Conservation (phyloP, 2,113 vertebrate species). For the Mesembrinibis cayennensis region DNA sequence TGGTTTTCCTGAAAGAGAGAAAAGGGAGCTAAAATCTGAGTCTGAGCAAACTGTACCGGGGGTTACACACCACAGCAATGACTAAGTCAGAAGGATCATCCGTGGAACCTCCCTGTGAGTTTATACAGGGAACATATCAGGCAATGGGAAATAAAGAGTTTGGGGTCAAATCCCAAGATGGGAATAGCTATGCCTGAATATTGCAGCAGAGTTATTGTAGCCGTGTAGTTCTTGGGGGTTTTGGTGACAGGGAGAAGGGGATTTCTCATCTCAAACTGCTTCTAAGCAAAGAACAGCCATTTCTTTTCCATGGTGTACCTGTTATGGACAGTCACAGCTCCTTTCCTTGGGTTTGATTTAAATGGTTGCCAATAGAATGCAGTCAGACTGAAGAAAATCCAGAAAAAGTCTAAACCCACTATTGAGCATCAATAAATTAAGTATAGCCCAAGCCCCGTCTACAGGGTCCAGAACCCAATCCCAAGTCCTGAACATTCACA, state of each 20-base stretch:
- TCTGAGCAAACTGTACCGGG: not conserved
- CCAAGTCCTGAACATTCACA: not conserved
- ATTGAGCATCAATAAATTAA: not conserved
- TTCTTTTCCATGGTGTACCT: not conserved
- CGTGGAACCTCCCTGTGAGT: rapidly evolving
- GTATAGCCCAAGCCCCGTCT: not conserved
- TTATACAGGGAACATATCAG: rapidly evolving
- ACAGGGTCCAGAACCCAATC: not conserved
- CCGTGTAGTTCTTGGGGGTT: not conserved
- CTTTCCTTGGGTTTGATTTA: not conserved
- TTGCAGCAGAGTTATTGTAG: not conserved
- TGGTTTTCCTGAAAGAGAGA: conserved; percentile 32
- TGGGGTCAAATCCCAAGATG: not conserved
- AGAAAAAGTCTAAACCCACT: not conserved
- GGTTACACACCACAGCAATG: not conserved
- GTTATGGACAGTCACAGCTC: not conserved
- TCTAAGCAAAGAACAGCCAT: not conserved
- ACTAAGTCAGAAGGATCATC: not conserved
- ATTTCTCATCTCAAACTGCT: not conserved
- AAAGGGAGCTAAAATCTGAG: not conserved
- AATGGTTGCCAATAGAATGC: not conserved
- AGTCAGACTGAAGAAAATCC: not conserved
- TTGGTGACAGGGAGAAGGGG: not conserved
- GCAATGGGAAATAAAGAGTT: not conserved
- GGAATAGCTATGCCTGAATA: not conserved